These are phyloP conservation scores for Otus scops DNA, from an alignment of 2,797 vertebrate species.

Conservation along the genomic window DNA sequence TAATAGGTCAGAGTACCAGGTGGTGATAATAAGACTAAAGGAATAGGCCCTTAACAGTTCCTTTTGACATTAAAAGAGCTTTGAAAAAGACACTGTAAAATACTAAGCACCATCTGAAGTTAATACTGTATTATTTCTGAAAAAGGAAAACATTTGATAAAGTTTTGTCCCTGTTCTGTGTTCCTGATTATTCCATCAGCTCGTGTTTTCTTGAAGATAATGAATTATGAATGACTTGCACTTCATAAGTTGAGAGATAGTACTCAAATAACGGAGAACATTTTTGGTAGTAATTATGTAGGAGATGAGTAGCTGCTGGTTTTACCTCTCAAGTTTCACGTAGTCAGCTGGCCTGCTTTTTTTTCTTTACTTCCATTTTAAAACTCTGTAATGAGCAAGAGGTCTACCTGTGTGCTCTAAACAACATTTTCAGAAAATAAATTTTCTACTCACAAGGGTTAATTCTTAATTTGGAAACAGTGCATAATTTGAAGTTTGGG, in stretches of 20 bases:
- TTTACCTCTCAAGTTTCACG: neutral
- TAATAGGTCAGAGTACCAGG: neutral
- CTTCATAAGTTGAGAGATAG: neutral
- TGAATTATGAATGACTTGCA: neutral
- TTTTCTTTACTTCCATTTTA: neutral
- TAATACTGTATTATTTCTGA: neutral
- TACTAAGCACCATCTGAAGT: neutral
- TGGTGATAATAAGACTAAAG: neutral
- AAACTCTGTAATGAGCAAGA: neutral
- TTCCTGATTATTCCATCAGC: neutral
- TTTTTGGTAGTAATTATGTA: neutral
- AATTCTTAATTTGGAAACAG: neutral
- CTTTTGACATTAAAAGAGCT: neutral
- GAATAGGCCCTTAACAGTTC: neutral
- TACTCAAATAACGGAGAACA: neutral
- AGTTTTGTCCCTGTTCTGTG: neutral
- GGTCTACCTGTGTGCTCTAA: neutral
- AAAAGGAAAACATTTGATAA: rapidly evolving
- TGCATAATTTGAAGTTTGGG: neutral
- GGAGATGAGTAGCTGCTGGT: neutral
- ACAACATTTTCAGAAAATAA: neutral
- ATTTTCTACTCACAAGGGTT: neutral
- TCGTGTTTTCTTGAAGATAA: neutral
- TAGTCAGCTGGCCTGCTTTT: neutral
- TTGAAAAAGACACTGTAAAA: neutral